Base-by-base conservation (phyloP, 2,888 invertebrate genomes). In the Meiosimyza platycephala region DNA sequence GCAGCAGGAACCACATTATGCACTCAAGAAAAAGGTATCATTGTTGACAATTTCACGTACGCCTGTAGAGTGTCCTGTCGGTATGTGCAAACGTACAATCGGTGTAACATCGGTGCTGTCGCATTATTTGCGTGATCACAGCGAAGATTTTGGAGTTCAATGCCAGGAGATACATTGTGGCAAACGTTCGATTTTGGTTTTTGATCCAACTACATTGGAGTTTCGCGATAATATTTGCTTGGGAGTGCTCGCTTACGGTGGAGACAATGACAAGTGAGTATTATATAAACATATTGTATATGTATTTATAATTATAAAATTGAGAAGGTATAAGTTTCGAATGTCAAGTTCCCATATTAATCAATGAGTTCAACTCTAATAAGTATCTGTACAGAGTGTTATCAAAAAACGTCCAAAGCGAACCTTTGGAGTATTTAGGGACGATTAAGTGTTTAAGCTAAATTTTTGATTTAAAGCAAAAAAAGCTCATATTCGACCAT, bases 51-150 rank as follows among this genome's bases (percentile, higher is more conserved):
- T 81, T 47, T 80, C 78, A 0, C 78, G 80, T 13, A 79, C 79
- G 11, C 83, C 83, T 1, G 79, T 83, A 6, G 75, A 74, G 5
- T 83, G 83, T 71, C 83, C 83, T 12, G 80, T 82, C 18, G 79
- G 77, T 66, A 71, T 72, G 40, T 83, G 83, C 55, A 74, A 74
- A 16, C 77, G 76, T 48, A 80, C 78, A 6, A 78, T 82, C 40
- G 83, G 82, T 6, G 77, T 79, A 16, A 82, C 82, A 1, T 80
- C 80, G 28, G 76, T 83, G 3, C 60, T 84, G 54, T 81, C 82
- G 6, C 83, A 83, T 74, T 82, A 81, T 65, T 71, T 83, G 6
- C 78, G 79, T 0, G 82, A 83, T 73, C 83, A 83, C 70, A 79
- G 68, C 48, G 79, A 79, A 22, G 79, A 79, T 6, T 78, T 77